Conservation (phyloP, 2,888 invertebrate genomes). For the Eurytoma californica region DNA sequence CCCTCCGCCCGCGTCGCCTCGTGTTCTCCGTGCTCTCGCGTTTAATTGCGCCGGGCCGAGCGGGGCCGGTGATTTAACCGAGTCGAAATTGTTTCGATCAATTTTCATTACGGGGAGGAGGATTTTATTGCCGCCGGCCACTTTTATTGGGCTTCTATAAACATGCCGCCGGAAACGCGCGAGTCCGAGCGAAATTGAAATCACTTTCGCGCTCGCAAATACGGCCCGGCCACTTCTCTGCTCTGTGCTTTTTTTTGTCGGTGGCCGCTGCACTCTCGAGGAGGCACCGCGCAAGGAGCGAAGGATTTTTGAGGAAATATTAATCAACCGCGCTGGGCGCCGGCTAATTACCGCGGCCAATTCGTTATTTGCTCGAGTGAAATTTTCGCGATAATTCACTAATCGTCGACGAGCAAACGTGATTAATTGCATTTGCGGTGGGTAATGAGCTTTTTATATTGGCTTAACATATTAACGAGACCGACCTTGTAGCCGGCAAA, state of each 20-base stretch:
- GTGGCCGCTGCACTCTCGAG: no score
- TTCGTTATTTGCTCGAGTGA: background rate
- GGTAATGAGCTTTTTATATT: constrained; percentile 7
- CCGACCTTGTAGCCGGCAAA: background rate
- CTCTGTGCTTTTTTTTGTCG: no score
- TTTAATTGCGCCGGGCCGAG: background rate
- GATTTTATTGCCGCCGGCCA: background rate
- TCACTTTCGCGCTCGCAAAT: no score
- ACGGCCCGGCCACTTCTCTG: no score
- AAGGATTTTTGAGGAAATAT: background rate
- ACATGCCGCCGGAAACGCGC: background rate
- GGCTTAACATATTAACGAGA: constrained; percentile 15
- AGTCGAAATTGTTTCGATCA: constrained; percentile 12
- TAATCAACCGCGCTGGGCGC: background rate
- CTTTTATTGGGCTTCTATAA: constrained; percentile 10
- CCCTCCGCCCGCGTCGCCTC: background rate
- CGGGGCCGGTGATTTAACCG: background rate
- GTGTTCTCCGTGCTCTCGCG: background rate
- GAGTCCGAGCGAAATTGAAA: no score
- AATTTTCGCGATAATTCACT: background rate
- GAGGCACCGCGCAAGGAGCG: no score
- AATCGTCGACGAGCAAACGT: background rate
- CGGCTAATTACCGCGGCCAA: background rate
- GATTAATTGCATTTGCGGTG: constrained; percentile 19
- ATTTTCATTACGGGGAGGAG: constrained; percentile 3